Evolutionary conservation across 1,140 invertebrate species (phyloP), one percentile per base, ranked within the genome.

Genomic region (Drosophila varians): DNA sequence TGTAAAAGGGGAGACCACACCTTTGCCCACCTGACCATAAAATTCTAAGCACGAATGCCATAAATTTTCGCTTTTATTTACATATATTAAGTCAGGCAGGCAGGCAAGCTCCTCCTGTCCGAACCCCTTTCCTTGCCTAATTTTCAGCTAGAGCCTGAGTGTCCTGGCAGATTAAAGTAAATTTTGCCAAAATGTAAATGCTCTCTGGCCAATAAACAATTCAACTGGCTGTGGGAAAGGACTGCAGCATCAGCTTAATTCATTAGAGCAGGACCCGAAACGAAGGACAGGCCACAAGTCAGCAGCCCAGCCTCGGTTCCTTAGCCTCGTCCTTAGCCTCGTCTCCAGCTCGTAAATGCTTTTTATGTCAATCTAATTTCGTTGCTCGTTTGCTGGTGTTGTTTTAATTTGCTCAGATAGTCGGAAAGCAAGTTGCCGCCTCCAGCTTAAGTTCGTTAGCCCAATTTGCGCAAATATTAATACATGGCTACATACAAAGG

Each of bases 331-430:
- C 9, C 52, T 42, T 25, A 6, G 48, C 23, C 38, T 19, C 7
- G 69, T n/a, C n/a, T 34, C 66, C 56, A 43, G 19, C 78, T 31
- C 55, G 42, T 64, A 51, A 76, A 69, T 65, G 70, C 69, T 78
- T 83, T 84, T 83, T 66, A 83, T 83, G 78, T 74, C 78, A 86
- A 86, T 86, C 80, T 84, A 86, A 86, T 84, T 84, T 84, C 61
- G 72, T 65, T 84, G 80, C 80, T 86, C 80, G 80, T 80, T 84
- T 73, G 75, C 68, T 84, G 80, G 80, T 76, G 80, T 76, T 84
- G 80, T 73, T 84, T 86, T 84, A 79, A 86, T 86, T 84, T 80
- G 80, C 56, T 43, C 80, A 79, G 71, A 65, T 71, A 75, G 55
- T 25, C 58, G 38, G 45, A 66, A 62, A 49, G 58, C 31, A 53